These are phyloP conservation scores for Odocoileus virginianus DNA, from an alignment of 2,113 vertebrate species.

Conservation along the genomic window DNA sequence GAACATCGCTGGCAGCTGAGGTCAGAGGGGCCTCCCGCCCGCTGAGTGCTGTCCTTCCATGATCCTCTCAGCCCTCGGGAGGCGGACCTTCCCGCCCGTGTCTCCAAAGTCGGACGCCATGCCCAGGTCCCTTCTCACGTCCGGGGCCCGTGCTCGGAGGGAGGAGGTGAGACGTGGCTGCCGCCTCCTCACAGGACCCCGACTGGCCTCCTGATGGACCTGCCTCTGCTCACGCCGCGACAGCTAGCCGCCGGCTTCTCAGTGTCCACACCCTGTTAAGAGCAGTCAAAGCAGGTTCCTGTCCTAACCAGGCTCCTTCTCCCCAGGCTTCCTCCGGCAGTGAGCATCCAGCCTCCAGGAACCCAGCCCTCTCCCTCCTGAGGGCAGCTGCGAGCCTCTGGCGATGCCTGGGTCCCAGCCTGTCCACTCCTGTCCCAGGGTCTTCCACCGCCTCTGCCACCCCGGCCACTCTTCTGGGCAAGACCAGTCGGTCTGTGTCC, in stretches of 20 bases:
- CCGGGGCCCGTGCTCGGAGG: not conserved
- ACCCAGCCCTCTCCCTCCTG: not conserved
- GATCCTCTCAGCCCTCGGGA: not conserved
- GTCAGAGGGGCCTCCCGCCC: not conserved
- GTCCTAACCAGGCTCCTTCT: not conserved
- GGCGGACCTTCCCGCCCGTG: accelerated
- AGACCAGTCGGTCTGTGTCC: not conserved
- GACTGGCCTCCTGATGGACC: too few relatives aligned
- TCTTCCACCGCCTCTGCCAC: not conserved
- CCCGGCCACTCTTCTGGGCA: not conserved
- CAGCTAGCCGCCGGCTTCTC: not conserved
- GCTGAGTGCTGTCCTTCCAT: not conserved
- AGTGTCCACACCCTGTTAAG: not conserved
- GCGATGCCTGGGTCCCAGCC: too few relatives aligned
- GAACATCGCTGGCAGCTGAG: not conserved
- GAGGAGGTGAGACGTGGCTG: not conserved
- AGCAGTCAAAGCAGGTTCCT: not conserved
- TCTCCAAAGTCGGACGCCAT: not conserved
- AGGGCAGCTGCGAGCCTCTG: not conserved
- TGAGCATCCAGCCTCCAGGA: not conserved
- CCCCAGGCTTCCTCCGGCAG: not conserved
- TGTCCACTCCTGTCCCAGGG: not conserved
- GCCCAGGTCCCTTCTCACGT: not conserved
- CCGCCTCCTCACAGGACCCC: not conserved
- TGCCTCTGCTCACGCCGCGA: too few relatives aligned